Evolutionary conservation across 2,797 vertebrate genomes (phyloP).

Genomic region (Leuciscus waleckii): DNA sequence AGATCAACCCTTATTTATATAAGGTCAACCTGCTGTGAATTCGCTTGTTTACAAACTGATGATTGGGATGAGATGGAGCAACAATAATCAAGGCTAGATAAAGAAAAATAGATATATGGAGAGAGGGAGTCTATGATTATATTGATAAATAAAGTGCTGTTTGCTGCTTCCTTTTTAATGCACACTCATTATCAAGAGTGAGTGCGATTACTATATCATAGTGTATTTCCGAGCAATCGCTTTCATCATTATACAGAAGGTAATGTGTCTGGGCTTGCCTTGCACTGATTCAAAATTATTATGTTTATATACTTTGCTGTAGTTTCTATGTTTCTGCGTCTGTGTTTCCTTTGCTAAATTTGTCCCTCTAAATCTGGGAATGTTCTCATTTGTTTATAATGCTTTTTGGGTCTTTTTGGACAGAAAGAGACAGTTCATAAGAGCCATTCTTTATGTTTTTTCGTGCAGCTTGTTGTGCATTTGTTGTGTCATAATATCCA

Average conservation of each 20-base stretch:
- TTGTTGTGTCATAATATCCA: neutral
- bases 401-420: neutral
- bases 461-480: neutral
- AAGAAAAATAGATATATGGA: neutral
- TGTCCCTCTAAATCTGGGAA: neutral
- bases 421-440: neutral
- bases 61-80: neutral
- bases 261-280: neutral
- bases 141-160: neutral
- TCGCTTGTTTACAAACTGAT: neutral
- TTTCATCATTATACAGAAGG: neutral
- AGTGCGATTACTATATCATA: neutral
- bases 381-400: neutral
- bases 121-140: neutral
- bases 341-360: neutral
- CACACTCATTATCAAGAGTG: neutral
- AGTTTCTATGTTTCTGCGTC: neutral
- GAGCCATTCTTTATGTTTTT: neutral
- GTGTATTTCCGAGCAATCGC: neutral
- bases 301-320: neutral
- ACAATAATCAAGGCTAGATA: neutral
- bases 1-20: neutral
- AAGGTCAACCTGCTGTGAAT: neutral
- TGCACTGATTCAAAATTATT: neutral
- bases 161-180: neutral